Conservation (phyloP, 1,140 invertebrate species). For the Scaptomyza hsui region DNA sequence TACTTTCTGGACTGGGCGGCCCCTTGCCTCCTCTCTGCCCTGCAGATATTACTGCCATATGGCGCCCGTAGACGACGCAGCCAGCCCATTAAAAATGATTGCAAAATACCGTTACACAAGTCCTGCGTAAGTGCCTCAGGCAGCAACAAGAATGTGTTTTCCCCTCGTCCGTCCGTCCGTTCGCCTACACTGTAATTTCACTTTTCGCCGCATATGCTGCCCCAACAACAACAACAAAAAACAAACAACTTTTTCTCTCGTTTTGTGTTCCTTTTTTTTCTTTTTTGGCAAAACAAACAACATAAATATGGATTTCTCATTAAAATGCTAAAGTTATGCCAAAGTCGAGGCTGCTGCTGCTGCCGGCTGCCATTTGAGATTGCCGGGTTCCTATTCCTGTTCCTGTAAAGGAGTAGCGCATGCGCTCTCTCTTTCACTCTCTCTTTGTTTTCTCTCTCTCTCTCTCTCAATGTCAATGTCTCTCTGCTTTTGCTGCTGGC, state of each 20-base stretch:
- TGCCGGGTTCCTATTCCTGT: constrained; percentile 9
- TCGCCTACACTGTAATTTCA: constrained; percentile 54
- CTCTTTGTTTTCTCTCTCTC: constrained; percentile 23
- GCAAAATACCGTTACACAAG: constrained; percentile 60
- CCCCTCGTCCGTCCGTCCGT: not conserved
- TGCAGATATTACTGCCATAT: constrained; percentile 47
- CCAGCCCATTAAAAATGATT: constrained; percentile 74
- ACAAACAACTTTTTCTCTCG: constrained; percentile 10
- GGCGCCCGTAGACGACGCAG: constrained; percentile 50
- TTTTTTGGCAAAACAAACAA: constrained; percentile 78
- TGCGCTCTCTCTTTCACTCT: constrained; percentile 33
- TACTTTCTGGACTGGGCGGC: constrained; percentile 1
- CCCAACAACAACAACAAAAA: constrained; percentile 38
- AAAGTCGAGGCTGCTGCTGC: constrained; percentile 28
- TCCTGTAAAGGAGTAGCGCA: constrained; percentile 14
- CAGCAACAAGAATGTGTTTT: constrained; percentile 31
- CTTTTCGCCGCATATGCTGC: constrained; percentile 77
- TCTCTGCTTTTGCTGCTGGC: constrained; percentile 14
- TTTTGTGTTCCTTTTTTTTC: constrained; percentile 27
- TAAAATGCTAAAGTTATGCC: constrained; percentile 77
- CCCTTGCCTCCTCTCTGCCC: not conserved
- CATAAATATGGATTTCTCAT: constrained; percentile 83
- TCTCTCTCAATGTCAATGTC: constrained; percentile 67
- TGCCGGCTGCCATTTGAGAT: constrained; percentile 51
- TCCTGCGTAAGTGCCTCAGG: constrained; percentile 17